Conservation (phyloP, 2,888 invertebrate species). For the Adineta ricciae region DNA sequence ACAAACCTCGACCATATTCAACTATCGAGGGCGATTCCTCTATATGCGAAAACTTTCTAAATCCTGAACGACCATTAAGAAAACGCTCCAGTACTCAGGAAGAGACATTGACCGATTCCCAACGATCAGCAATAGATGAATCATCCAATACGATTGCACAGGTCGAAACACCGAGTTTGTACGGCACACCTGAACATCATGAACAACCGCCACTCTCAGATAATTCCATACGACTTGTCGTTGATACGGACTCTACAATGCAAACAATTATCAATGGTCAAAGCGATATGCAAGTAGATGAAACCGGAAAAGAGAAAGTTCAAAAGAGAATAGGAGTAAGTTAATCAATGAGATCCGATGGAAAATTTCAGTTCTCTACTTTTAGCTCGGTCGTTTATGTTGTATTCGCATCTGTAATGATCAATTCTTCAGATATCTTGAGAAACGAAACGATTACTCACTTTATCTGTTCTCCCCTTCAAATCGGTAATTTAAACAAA, state of each 20-base stretch:
- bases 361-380: background rate
- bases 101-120: background rate
- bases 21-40: background rate
- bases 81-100: background rate
- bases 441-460: conserved; percentile 73
- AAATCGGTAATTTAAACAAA: conserved; percentile 53
- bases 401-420: background rate
- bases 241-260: background rate
- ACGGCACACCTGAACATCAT: background rate
- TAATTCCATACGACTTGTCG: background rate
- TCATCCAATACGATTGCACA: background rate
- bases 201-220: background rate
- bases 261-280: background rate
- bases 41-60: background rate
- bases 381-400: background rate
- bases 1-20: background rate
- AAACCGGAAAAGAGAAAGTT: background rate
- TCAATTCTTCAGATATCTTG: background rate
- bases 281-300: background rate
- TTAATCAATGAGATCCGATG: background rate
- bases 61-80: background rate
- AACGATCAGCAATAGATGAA: background rate
- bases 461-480: conserved; percentile 79
- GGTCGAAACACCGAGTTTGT: background rate
- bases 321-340: background rate